Base-by-base conservation (phyloP, 2,113 vertebrate genomes). In the Euleptes europaea region DNA sequence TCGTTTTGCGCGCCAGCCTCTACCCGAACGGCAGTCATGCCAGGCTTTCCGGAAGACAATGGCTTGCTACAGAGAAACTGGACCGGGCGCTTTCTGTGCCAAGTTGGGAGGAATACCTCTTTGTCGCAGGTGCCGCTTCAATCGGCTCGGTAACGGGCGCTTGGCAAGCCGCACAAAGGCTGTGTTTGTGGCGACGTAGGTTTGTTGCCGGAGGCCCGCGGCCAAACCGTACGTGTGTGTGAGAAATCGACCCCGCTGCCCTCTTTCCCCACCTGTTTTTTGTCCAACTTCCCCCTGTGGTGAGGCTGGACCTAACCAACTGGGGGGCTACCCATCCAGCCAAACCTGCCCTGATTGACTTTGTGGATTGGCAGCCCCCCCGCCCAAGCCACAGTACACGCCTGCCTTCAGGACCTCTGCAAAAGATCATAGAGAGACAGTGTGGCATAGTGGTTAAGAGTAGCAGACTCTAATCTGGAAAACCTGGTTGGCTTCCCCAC, bases 41-140 rank as follows among this genome's bases (percentile, higher is more conserved):
- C 54, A 31, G 9, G 81, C 31, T 42, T 78, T 33, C 63, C 35
- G 5, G 23, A 78, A 57, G 79, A 78, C 57, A 66, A 28, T 66
- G 35, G 8, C 54, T 79, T 7, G 54, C 38, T 33, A 51, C 44
- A 67, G 49, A 83, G 79, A 51, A 73, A 83, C 57, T 28, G 49
- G 75, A 78, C 60, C 28, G 33, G 33, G 44, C 60, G 10, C 28
- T 87, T 83, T 67, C 28, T 15, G 3, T 54, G 67, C 80, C 81
- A 83, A 72, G 76, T 8, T 49, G 38, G 9, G 44, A 31, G 21
- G 35, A 8, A 2, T 10, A 2, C 63, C 31, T 14, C 65, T 87
- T 87, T 79, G 75, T 66, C 40, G 63, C 42, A 49, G 54, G 74
- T 82, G 67, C 86, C 12, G 26, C 69, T 79, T 71, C 28, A 57